These are phyloP conservation scores for Cheilosia vulpina DNA, from an alignment of 2,888 invertebrate species.

Conservation along the genomic window DNA sequence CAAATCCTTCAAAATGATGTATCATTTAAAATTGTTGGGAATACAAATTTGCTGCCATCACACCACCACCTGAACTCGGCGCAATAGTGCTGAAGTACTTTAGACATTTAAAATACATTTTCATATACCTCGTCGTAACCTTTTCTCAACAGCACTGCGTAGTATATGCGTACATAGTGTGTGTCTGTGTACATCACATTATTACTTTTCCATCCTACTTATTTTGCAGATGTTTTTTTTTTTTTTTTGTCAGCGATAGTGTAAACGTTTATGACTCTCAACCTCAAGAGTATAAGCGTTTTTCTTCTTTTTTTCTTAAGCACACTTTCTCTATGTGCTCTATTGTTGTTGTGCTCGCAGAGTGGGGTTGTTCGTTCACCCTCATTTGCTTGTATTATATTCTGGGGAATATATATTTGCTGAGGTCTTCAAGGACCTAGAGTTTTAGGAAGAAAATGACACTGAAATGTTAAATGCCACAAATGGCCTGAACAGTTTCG, in stretches of 20 bases:
- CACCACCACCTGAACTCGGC: background rate
- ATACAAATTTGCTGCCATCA: background rate
- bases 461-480: too few relatives aligned
- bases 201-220: constrained; percentile 21
- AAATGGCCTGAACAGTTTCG: too few relatives aligned
- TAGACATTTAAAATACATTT: background rate
- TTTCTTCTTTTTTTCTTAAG: constrained; percentile 1
- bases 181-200: background rate
- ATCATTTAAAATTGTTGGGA: constrained; percentile 4
- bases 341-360: constrained; percentile 15
- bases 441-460: too few relatives aligned
- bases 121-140: background rate
- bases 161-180: background rate
- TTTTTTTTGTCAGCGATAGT: constrained; percentile 57
- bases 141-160: background rate
- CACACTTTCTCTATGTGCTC: constrained; percentile 1
- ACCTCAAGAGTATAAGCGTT: constrained; percentile 30
- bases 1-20: constrained; percentile 1
- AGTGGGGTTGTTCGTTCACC: constrained; percentile 14
- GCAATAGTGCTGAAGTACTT: background rate
- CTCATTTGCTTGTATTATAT: constrained; percentile 41
- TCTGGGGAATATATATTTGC: constrained; percentile 41
- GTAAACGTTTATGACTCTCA: constrained; percentile 72
- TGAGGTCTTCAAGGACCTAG: constrained; percentile 32
- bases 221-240: constrained; percentile 39